phyloP scores from a whole-genome alignment of 2,888 invertebrate species.

The Drosophila diplacantha region DNA sequence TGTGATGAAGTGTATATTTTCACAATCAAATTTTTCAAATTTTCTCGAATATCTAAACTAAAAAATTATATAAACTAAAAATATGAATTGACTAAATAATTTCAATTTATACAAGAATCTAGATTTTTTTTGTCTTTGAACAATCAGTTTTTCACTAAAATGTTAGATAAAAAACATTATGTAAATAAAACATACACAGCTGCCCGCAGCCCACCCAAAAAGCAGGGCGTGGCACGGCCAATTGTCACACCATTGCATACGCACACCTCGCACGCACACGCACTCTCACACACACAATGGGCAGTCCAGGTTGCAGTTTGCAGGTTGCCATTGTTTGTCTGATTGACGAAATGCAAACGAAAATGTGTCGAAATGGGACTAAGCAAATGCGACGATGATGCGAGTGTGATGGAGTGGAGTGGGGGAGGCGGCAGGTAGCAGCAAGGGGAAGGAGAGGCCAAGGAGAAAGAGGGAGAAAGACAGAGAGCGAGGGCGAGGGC shows the following conservation, averaged over 20 bases:
- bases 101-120: not conserved
- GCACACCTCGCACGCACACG: constrained; percentile 13
- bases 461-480: constrained; percentile 30
- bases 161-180: constrained; percentile 11
- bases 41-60: not conserved
- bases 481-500: not conserved
- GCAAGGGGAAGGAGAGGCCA: constrained; percentile 23
- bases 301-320: constrained; percentile 54
- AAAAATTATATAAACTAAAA: not conserved
- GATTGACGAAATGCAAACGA: constrained; percentile 71
- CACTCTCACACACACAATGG: constrained; percentile 14
- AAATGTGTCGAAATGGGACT: constrained; percentile 70
- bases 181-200: constrained; percentile 10
- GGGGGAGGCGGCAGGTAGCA: constrained; percentile 8
- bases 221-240: constrained; percentile 58
- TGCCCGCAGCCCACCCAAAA: constrained; percentile 61
- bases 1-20: too few species aligned
- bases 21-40: too few species aligned
- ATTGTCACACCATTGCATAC: constrained; percentile 45
- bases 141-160: constrained; percentile 8
- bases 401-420: constrained; percentile 10
- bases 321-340: constrained; percentile 67
- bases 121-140: too few species aligned
- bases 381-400: constrained; percentile 62
- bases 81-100: not conserved